phyloP scores from a whole-genome alignment of 2,888 invertebrate genomes.

The Caenorhabditis wallacei region DNA sequence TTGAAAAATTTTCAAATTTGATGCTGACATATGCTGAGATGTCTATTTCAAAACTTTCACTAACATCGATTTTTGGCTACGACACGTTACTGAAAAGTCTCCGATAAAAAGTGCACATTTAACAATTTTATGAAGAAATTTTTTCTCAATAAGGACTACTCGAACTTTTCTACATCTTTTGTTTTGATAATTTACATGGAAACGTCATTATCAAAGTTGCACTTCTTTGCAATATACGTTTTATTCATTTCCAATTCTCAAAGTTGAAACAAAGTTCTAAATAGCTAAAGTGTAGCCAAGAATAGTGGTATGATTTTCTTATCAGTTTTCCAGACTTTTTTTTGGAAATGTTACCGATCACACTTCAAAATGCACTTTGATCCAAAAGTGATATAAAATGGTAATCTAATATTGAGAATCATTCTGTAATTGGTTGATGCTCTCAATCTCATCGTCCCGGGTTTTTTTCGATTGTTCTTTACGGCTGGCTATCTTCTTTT shows the following conservation, averaged over 20 bases:
- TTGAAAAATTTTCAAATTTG: neutral
- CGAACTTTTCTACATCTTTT: no score
- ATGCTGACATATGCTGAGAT: neutral
- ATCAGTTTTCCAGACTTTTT: neutral
- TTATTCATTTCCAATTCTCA: neutral
- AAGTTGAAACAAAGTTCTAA: no score
- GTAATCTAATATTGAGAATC: neutral
- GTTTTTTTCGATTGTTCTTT: neutral
- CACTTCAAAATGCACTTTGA: neutral
- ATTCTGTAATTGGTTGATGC: neutral
- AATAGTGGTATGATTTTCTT: no score
- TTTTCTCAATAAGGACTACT: neutral
- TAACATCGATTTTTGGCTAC: neutral
- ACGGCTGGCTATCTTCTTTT: slow-evolving; percentile 16
- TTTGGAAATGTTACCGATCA: neutral
- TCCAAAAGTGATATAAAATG: neutral
- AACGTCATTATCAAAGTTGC: no score
- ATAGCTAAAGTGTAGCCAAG: no score
- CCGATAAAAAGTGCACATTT: slow-evolving; percentile 18
- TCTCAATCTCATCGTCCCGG: neutral
- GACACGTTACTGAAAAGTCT: neutral
- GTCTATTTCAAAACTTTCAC: no score
- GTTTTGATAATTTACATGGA: no score
- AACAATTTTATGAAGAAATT: neutral
- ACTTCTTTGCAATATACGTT: no score